These are phyloP conservation scores for Arctopsyche grandis DNA, from an alignment of 1,140 invertebrate species.

Conservation along the genomic window DNA sequence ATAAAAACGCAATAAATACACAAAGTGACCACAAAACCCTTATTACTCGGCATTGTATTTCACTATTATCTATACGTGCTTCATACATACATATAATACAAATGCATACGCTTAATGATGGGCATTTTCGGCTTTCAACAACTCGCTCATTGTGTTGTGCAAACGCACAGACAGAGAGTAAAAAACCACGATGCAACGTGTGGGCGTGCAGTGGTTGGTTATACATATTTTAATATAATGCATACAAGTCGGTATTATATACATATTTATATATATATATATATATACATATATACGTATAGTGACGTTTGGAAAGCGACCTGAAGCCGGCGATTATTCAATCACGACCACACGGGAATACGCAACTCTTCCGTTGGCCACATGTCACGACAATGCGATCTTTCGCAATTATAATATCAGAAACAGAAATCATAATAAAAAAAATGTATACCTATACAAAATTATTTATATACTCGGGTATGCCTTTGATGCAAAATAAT, in stretches of 20 bases:
- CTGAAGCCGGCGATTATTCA: slow-evolving; percentile 16
- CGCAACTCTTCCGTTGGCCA: not conserved
- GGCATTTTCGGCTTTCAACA: slow-evolving; percentile 6
- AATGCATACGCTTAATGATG: not conserved
- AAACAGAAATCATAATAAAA: not conserved
- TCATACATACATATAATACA: not conserved
- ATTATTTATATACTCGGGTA: not conserved
- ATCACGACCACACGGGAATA: slow-evolving; percentile 21
- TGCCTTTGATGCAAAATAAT: not conserved
- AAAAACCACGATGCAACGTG: not conserved
- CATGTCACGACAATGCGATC: slow-evolving; percentile 29
- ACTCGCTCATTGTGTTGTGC: not conserved
- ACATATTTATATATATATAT: too few relatives aligned
- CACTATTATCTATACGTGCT: not conserved
- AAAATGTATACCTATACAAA: not conserved
- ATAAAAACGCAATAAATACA: not conserved
- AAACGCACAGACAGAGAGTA: not conserved
- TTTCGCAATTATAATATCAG: slow-evolving; percentile 10
- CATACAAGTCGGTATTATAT: too few relatives aligned
- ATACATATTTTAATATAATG: too few relatives aligned
- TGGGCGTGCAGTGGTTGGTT: not conserved
- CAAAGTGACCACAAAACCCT: not conserved
- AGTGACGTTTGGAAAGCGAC: slow-evolving; percentile 32
- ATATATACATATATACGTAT: too few relatives aligned
- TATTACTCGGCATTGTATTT: not conserved